Evolutionary conservation across 2,113 vertebrate genomes (phyloP), one percentile per base, ranked within the genome.

Genomic region (Anarhynchus alexandrinus): DNA sequence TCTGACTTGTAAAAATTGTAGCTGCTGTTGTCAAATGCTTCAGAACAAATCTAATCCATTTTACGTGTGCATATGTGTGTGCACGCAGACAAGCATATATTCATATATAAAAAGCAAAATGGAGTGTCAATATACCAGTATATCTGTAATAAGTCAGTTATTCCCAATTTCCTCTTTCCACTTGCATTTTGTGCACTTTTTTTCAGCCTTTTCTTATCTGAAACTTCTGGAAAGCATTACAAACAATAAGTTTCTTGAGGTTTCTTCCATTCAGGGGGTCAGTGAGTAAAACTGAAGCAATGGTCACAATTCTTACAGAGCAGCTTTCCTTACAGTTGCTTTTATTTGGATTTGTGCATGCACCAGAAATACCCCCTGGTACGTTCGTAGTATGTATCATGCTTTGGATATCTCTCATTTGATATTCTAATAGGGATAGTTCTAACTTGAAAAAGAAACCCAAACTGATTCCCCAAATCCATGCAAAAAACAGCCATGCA

Each of bases 341-440:
- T 86, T 73, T 81, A 36, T 78, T 70, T 57, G 36, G 15, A 40
- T 94, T 76, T 89, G 12, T 84, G 40, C 49, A 34, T 16, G 36
- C n/a, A 78, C 13, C 22, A 86, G 55, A 84, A 84, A 55, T 57
- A 52, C 0, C 8, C 22, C 10, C 12, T 27, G 19, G 9, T 64
- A 38, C 0, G 2, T 65, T 59, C 18, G 18, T 42, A 14, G 16
- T 36, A 40, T 2, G 3, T 27, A 21, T 51, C 26, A 30, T 6
- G 22, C 34, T 64, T 86, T 70, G 51, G 36, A 15, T 73, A 70
- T 26, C 13, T 80, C 32, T 86, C 12, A 86, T 40, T 49, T 70
- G 61, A 20, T 64, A 29, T 42, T 64, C 61, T 29, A 29, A 29
- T 64, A 20, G 29, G 61, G 38, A 14, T 66, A 66, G 22, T 66